Conservation (phyloP, 2,113 vertebrate species). For the Brachypteracias leptosomus region DNA sequence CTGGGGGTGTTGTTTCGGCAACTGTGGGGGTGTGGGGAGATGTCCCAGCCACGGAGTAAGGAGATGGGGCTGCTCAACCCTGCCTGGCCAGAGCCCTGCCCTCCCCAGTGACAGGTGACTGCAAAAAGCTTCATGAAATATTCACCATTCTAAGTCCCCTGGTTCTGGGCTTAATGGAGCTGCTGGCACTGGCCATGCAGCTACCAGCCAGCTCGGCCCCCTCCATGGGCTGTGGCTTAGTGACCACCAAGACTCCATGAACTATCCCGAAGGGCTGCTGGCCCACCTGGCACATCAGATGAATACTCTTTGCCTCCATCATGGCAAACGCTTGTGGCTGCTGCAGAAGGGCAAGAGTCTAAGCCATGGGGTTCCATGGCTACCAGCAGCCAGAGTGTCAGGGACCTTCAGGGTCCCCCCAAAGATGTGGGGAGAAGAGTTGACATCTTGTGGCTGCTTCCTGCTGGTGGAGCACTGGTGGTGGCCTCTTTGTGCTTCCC, state of each 20-base stretch:
- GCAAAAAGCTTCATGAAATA: not conserved
- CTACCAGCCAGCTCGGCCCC: not conserved
- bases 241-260: fast-evolving
- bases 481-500: not conserved
- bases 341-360: not conserved
- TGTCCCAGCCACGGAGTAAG: fast-evolving
- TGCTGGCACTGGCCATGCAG: not conserved
- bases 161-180: not conserved
- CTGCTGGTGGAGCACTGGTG: fast-evolving
- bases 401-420: fast-evolving
- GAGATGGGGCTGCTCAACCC: not conserved
- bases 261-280: not conserved
- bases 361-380: fast-evolving
- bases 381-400: fast-evolving
- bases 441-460: fast-evolving
- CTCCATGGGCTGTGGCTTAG: not conserved
- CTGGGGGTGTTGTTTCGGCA: not conserved
- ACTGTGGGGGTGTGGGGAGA: fast-evolving
- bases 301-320: not conserved
- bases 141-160: not conserved
- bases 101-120: fast-evolving
- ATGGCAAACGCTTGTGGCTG: not conserved
- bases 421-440: not conserved
- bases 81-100: not conserved
- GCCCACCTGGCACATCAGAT: fast-evolving